These are phyloP conservation scores for Limosa lapponica DNA, from an alignment of 2,797 vertebrate species.

Conservation along the genomic window DNA sequence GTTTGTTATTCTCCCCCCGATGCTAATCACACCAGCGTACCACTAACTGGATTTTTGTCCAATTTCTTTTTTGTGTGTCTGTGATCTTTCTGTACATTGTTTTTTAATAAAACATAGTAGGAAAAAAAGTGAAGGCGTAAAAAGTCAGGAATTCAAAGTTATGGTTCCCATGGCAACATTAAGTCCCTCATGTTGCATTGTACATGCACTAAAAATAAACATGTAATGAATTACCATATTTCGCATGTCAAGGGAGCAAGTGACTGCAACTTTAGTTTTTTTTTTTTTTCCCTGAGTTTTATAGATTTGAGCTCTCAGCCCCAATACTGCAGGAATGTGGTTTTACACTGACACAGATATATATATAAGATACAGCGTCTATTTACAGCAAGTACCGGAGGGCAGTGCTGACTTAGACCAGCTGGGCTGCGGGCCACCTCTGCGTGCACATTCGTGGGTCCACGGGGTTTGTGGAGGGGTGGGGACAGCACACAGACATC, in stretches of 20 bases:
- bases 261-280: neutral
- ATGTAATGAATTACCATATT: slow-evolving; percentile 24
- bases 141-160: slow-evolving; percentile 47
- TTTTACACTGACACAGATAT: neutral
- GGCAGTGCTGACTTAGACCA: neutral
- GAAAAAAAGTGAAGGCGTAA: neutral
- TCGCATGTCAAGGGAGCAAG: neutral
- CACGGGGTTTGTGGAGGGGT: neutral
- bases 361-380: neutral
- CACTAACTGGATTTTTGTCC: neutral
- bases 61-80: neutral
- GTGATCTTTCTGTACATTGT: neutral
- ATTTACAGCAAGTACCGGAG: neutral
- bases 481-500: neutral
- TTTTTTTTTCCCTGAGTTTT: neutral
- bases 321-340: neutral
- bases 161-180: slow-evolving; percentile 58
- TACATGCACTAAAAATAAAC: slow-evolving; percentile 62
- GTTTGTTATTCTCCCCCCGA: neutral
- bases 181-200: slow-evolving; percentile 34
- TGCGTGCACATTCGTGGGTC: accelerated
- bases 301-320: neutral
- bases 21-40: neutral
- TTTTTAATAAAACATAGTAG: neutral
- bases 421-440: neutral